These are phyloP conservation scores for Heterotilapia buettikoferi DNA, from an alignment of 2,113 vertebrate genomes.

Conservation along the genomic window DNA sequence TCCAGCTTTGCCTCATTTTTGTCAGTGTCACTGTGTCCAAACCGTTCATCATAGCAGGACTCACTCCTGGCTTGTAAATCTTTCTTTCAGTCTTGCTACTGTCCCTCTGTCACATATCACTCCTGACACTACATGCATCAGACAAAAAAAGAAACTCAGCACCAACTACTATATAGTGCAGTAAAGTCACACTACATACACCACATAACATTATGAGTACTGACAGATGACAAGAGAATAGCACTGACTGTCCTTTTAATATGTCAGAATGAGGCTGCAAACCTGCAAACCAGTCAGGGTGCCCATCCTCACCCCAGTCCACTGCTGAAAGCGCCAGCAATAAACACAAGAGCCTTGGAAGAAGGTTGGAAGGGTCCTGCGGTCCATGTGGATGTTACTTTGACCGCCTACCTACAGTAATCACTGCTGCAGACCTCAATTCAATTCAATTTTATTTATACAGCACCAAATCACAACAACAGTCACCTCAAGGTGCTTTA, in stretches of 20 bases:
- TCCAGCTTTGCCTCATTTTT: not conserved
- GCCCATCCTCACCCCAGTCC: not conserved
- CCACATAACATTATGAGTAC: not conserved
- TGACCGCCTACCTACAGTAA: not conserved
- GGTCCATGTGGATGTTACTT: not conserved
- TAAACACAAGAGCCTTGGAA: not conserved
- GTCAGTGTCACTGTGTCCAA: not conserved
- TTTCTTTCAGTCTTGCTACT: not conserved
- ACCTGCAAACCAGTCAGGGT: not conserved
- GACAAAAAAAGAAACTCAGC: not conserved
- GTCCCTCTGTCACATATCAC: not conserved
- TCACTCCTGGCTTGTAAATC: not conserved
- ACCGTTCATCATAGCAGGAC: not conserved
- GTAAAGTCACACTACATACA: not conserved
- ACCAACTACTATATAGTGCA: not conserved
- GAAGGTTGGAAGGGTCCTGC: not conserved
- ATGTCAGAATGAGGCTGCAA: not conserved
- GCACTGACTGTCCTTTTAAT: not conserved
- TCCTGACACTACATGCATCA: not conserved
- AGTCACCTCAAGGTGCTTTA: not conserved
- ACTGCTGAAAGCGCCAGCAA: not conserved
- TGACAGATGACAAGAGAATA: not conserved
- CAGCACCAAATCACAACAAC: not conserved
- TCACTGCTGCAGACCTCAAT: not conserved
- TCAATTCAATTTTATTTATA: not conserved